Percentiles rank a stretch among this genome's conserved stretches.
phyloP scores from a whole-genome alignment of 1,140 invertebrate species.

The Panagrolaimus sp. region DNA sequence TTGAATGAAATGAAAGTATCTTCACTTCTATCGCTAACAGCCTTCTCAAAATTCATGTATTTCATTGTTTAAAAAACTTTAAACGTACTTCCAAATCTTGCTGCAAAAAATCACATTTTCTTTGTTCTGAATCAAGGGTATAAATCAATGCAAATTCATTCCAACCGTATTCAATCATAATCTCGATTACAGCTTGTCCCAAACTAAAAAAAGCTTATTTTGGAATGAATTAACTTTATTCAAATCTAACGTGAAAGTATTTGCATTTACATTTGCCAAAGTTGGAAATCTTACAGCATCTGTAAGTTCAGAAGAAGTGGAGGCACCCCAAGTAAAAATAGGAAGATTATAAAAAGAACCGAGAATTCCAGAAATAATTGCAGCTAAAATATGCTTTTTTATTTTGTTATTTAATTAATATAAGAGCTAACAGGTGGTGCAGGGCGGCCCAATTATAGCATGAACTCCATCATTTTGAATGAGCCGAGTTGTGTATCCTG shows the following conservation, averaged over 20 bases:
- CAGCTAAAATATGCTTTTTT: constrained; percentile 11
- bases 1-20: constrained; percentile 27
- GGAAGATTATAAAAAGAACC: constrained; percentile 39
- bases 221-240: background rate
- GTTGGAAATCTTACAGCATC: constrained; percentile 33
- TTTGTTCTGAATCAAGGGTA: constrained; percentile 19
- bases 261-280: constrained; percentile 29
- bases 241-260: constrained; percentile 27
- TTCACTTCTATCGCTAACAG: background rate
- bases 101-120: constrained; percentile 38
- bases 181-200: constrained; percentile 23
- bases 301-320: constrained; percentile 26
- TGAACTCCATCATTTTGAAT: constrained; percentile 34
- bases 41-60: constrained; percentile 4
- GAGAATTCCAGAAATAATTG: background rate
- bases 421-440: constrained; percentile 27
- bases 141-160: constrained; percentile 39
- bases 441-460: constrained; percentile 40
- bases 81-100: constrained; percentile 28
- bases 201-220: constrained; percentile 18
- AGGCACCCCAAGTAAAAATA: constrained; percentile 37
- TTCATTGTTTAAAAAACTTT: background rate
- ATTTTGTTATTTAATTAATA: background rate
- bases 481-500: constrained; percentile 33
- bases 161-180: constrained; percentile 34